Conservation (phyloP, 2,888 invertebrate genomes). For the Drosophila falleni region DNA sequence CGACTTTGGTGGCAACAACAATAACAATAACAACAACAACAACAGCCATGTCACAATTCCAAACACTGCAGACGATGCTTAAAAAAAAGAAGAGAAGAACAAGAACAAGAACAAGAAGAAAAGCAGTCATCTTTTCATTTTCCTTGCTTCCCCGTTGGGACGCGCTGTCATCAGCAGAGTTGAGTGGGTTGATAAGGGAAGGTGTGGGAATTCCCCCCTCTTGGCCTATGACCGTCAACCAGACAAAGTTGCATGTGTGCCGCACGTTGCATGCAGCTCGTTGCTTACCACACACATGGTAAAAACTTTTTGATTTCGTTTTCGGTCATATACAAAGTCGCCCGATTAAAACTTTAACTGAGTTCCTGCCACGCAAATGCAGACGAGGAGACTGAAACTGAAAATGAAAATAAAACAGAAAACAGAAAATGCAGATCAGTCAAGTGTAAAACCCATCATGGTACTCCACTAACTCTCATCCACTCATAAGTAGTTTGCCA, state of each 20-base stretch:
- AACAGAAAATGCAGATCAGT: conserved; percentile 50
- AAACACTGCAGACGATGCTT: conserved; percentile 43
- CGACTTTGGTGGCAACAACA: conserved; percentile 15
- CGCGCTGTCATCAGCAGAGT: conserved; percentile 54
- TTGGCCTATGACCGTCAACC: conserved; percentile 10
- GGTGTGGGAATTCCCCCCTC: not conserved
- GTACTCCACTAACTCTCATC: conserved; percentile 49
- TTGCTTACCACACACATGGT: conserved; percentile 58
- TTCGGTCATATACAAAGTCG: conserved; percentile 64
- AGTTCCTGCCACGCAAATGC: conserved; percentile 46
- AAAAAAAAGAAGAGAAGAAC: conserved; percentile 6
- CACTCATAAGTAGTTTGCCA: conserved; percentile 3
- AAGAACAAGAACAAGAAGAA: not conserved
- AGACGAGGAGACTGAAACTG: conserved; percentile 40
- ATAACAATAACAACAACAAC: conserved; percentile 7
- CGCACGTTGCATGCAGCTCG: conserved; percentile 49
- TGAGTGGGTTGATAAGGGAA: not conserved
- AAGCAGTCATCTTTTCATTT: conserved; percentile 1
- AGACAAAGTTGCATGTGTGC: conserved; percentile 65
- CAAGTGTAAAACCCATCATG: conserved; percentile 61
- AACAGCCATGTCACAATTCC: conserved; percentile 56
- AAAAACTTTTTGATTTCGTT: conserved; percentile 70
- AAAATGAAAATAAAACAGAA: conserved; percentile 23
- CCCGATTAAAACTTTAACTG: conserved; percentile 61
- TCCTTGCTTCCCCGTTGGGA: conserved; percentile 8